phyloP scores from a whole-genome alignment of 2,888 invertebrate species.

The Sphaerophoria taeniata region DNA sequence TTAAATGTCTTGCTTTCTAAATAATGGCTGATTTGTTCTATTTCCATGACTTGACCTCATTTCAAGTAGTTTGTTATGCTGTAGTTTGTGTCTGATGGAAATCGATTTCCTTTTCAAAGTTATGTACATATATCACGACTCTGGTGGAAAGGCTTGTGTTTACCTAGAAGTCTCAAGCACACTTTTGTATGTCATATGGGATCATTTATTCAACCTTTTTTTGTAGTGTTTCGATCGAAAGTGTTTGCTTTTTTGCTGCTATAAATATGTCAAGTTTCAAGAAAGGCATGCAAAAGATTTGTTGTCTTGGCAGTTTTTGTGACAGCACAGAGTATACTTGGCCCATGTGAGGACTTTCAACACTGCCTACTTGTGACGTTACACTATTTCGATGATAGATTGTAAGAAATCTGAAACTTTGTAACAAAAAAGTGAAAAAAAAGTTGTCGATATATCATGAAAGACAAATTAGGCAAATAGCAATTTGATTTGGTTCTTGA shows the following conservation, averaged over 20 bases:
- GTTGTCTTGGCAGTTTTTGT: not conserved
- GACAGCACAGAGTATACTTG: not conserved
- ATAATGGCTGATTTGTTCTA: not conserved
- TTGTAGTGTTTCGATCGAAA: not conserved
- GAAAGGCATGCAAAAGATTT: not conserved
- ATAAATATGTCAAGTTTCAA: not conserved
- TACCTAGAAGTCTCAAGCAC: constrained; percentile 27
- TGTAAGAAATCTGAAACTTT: constrained; percentile 11
- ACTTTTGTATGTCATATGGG: constrained; percentile 24
- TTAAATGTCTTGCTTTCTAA: not conserved
- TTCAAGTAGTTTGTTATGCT: constrained; percentile 2
- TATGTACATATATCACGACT: constrained; percentile 10
- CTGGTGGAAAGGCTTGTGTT: not conserved
- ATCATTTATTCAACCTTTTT: constrained; percentile 30
- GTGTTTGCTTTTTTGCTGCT: not conserved
- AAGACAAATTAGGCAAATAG: constrained; percentile 29
- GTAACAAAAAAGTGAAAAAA: not conserved
- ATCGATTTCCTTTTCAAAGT: constrained; percentile 39
- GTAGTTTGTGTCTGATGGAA: constrained; percentile 26
- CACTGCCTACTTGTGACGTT: not conserved
- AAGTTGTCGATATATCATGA: not conserved
- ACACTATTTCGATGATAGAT: not conserved
- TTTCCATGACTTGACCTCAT: constrained; percentile 34
- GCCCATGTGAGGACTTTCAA: not conserved
- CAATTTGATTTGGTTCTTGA: not conserved